Evolutionary conservation across 2,797 vertebrate genomes (phyloP).

Genomic region (Eidolon dupreanum): DNA sequence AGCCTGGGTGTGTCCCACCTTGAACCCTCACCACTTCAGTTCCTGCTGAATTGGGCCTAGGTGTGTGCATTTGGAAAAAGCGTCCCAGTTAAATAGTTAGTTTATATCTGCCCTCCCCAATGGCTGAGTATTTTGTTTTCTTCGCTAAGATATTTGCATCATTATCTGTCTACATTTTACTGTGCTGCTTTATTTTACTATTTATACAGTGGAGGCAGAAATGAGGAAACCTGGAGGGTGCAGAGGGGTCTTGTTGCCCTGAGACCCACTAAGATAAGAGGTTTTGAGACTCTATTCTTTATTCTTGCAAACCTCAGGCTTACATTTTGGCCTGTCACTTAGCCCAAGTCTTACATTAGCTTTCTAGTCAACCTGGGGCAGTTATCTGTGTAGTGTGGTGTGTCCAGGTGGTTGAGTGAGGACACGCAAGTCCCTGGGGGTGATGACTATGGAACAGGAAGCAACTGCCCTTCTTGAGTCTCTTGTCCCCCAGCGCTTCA

Average conservation of each 20-base stretch:
- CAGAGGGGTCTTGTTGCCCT: no score
- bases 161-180: background rate
- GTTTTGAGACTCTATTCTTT: background rate
- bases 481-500: conserved; percentile 91
- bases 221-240: background rate
- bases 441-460: background rate
- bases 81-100: background rate
- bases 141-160: background rate
- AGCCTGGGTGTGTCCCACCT: rapidly evolving
- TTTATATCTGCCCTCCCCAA: background rate
- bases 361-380: background rate
- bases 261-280: background rate
- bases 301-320: background rate
- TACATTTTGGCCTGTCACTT: background rate
- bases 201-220: background rate
- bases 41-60: background rate
- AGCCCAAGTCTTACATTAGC: background rate
- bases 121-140: background rate
- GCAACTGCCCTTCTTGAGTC: background rate
- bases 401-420: background rate
- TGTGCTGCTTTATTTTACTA: background rate
- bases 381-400: background rate
- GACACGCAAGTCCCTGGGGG: background rate
- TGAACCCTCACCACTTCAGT: rapidly evolving
- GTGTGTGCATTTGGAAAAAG: background rate